Evolutionary conservation across 2,113 vertebrate genomes (phyloP).

Genomic region (Mesitornis unicolor): DNA sequence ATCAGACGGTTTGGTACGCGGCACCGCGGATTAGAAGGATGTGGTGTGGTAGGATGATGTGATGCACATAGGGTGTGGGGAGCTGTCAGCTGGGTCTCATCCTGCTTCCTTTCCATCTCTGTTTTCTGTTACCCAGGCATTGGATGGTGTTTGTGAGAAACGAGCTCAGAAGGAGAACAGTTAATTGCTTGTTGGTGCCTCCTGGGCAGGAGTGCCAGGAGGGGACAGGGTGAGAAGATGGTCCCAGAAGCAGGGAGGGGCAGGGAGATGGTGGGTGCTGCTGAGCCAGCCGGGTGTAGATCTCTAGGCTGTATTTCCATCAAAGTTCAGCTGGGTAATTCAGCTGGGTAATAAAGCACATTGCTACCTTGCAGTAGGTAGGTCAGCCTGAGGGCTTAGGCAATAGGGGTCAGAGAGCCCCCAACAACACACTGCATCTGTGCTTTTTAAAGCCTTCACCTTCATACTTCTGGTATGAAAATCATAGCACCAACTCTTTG

Average conservation of each 20-base stretch:
- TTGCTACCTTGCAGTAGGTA: not conserved
- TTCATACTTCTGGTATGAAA: not conserved
- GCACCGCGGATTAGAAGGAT: not conserved
- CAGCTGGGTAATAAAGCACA: not conserved
- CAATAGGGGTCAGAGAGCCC: not conserved
- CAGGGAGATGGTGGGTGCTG: not conserved
- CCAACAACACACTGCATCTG: rapidly evolving
- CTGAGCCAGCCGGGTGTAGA: not conserved
- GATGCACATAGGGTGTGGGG: not conserved
- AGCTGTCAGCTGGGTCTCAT: not conserved
- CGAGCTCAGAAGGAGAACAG: not conserved
- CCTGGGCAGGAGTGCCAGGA: not conserved
- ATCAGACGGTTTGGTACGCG: not conserved
- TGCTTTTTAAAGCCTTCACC: not conserved
- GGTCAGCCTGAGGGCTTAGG: not conserved
- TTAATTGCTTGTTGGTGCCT: not conserved
- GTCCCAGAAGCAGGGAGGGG: not conserved
- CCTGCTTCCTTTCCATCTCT: not conserved
- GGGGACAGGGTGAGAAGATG: not conserved
- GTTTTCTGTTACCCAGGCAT: not conserved
- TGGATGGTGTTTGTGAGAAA: not conserved
- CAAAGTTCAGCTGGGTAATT: not conserved
- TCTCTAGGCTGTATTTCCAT: not conserved
- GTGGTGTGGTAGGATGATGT: too few relatives aligned
- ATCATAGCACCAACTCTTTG: not conserved